A percentile compares a stretch with the other conserved stretches of the same genome.
These are phyloP conservation scores for Progne subis DNA, from an alignment of 2,113 vertebrate genomes.

Conservation along the genomic window DNA sequence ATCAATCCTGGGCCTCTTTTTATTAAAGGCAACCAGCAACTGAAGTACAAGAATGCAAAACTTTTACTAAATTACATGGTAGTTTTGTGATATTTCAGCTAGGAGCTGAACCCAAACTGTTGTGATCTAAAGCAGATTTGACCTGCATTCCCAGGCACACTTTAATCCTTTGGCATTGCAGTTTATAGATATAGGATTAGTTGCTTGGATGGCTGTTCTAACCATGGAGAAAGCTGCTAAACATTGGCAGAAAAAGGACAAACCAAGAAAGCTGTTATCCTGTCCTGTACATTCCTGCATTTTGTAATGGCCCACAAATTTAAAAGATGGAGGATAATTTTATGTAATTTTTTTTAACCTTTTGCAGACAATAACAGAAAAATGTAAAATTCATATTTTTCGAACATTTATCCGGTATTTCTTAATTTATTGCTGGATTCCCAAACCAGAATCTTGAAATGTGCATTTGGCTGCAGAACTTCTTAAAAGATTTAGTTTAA, in stretches of 20 bases:
- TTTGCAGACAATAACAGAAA: not conserved
- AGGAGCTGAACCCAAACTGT: slow-evolving; percentile 49
- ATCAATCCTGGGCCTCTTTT: slow-evolving; percentile 48
- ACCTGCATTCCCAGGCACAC: slow-evolving; percentile 30
- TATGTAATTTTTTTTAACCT: not conserved
- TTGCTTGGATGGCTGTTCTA: slow-evolving; percentile 37
- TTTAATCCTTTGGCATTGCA: slow-evolving; percentile 57
- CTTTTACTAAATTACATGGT: slow-evolving; percentile 55
- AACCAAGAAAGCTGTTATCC: not conserved
- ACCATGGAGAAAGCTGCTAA: slow-evolving; percentile 27
- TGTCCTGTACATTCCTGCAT: not conserved
- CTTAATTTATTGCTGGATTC: not conserved
- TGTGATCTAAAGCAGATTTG: slow-evolving; percentile 70
- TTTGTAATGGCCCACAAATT: not conserved
- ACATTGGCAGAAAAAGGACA: slow-evolving; percentile 1
- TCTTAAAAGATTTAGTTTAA: not conserved
- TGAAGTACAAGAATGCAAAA: slow-evolving; percentile 42
- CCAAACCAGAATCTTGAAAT: not conserved
- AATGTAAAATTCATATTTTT: not conserved
- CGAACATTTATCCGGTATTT: not conserved
- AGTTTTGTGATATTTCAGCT: slow-evolving; percentile 57
- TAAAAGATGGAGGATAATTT: not conserved
- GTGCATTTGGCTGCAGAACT: not conserved
- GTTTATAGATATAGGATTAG: slow-evolving; percentile 60
- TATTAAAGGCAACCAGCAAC: slow-evolving; percentile 56